A percentile compares a stretch with the other conserved stretches of the same genome.
These are phyloP conservation scores for Drosophila fungiperda DNA, from an alignment of 2,888 invertebrate genomes.

Conservation along the genomic window DNA sequence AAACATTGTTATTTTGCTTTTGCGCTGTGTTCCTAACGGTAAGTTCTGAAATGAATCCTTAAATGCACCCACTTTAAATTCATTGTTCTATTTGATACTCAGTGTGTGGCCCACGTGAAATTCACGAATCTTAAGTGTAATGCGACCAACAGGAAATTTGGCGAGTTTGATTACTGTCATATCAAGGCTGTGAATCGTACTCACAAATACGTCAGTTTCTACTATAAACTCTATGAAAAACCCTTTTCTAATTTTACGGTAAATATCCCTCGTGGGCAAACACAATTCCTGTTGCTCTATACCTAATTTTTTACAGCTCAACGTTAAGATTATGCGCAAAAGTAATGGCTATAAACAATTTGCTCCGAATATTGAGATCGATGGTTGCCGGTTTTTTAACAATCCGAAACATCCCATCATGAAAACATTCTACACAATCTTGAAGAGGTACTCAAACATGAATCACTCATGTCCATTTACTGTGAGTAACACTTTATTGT, in stretches of 20 bases:
- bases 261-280: neutral
- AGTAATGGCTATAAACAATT: neutral
- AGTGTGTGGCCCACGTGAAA: neutral
- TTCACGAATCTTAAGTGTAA: neutral
- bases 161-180: neutral
- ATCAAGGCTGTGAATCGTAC: conserved; percentile 5
- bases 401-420: neutral
- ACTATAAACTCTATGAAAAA: neutral
- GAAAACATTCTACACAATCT: rapidly evolving
- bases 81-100: neutral
- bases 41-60: no score
- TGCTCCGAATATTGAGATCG: neutral
- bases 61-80: neutral
- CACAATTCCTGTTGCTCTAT: neutral
- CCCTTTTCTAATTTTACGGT: neutral
- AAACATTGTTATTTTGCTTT: neutral
- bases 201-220: neutral
- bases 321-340: neutral
- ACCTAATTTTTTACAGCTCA: neutral
- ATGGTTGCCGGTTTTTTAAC: neutral
- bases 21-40: neutral
- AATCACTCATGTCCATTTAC: neutral
- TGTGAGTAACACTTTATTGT: neutral
- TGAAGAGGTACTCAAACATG: neutral
- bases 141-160: rapidly evolving